Evolutionary conservation across 2,113 vertebrate genomes (phyloP).

Genomic region (Megaceryle maxima): DNA sequence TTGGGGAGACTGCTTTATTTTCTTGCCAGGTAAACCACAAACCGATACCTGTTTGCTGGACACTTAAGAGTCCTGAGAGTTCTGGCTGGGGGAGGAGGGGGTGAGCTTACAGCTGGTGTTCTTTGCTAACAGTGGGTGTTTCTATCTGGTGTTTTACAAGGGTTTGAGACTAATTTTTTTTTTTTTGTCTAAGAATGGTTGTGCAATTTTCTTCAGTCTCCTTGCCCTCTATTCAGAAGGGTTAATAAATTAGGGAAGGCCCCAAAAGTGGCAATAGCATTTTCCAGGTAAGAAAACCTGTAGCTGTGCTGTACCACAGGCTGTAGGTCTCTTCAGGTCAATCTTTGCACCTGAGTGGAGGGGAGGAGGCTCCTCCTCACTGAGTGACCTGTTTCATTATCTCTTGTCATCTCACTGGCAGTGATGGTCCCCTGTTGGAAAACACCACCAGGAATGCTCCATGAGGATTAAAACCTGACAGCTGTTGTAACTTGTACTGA

Average conservation of each 20-base stretch:
- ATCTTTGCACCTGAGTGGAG: not conserved
- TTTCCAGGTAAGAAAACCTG: not conserved
- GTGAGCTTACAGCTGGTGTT: not conserved
- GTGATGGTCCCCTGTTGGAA: not conserved
- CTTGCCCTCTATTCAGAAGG: not conserved
- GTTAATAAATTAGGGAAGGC: not conserved
- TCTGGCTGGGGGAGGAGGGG: not conserved
- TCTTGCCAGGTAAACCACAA: not conserved
- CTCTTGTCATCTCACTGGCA: not conserved
- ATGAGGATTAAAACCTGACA: not conserved
- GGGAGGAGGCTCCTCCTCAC: not conserved
- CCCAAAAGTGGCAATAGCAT: not conserved
- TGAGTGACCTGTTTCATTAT: not conserved
- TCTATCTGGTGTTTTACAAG: not conserved
- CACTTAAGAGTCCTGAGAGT: not conserved
- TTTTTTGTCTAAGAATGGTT: not conserved
- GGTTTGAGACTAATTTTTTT: not conserved
- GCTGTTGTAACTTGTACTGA: not conserved
- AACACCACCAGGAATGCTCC: not conserved
- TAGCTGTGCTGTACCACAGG: not conserved
- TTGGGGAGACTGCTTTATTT: not conserved
- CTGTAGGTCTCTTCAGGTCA: not conserved
- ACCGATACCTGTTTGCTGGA: not conserved
- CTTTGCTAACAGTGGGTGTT: not conserved
- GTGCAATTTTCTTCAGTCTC: not conserved